Base-by-base conservation (phyloP, 2,888 invertebrate species). In the Amblyjoppa fuscipennis region DNA sequence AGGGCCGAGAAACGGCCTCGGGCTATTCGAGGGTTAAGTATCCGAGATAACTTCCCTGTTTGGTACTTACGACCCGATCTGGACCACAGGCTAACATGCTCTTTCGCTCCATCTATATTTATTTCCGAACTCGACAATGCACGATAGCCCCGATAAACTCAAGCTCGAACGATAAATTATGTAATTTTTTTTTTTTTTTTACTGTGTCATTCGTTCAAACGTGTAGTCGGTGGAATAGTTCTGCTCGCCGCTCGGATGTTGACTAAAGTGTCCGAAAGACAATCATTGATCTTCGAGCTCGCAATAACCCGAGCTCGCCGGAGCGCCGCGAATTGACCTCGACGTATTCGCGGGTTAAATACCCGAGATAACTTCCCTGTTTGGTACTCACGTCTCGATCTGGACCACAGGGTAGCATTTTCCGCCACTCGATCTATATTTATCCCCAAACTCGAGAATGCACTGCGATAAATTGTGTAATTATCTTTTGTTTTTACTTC, bases 261-360 rank as follows among this genome's bases (percentile, higher is more conserved):
- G 45, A 16, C 28, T 41, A 59, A 71, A 38, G 59, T 28, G 45
- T 41, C 59, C 61, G 49, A 74, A 61, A 45, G 28, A 56, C n/a
- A 20, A 71, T 75, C 49, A 75, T 76, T 20, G 64, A 71, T 59
- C 7, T 56, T 20, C 6, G 3, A 70, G 49, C 34, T 16, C 28
- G n/a, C 25, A 20, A 20, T 20, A 20, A 20, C 20, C 20, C 6
- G 3, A 70, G 49, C 34, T 16, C 28, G n/a, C 25, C 34, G 16
- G 25, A 49, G 31, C 3, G 13, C 31, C 20, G 16, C 7, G 34
- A 51, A 73, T 45, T 28, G 64, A 31, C 56, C 31, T n/a, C 45
- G 71, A 83, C 31, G 53, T 51, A 16, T 68, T 34, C 45, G 51
- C 64, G 53, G 79, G 51, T 74, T 70, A 79, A 83, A 31, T 74